phyloP scores from a whole-genome alignment of 1,140 invertebrate species.

The Chymomyza costata region DNA sequence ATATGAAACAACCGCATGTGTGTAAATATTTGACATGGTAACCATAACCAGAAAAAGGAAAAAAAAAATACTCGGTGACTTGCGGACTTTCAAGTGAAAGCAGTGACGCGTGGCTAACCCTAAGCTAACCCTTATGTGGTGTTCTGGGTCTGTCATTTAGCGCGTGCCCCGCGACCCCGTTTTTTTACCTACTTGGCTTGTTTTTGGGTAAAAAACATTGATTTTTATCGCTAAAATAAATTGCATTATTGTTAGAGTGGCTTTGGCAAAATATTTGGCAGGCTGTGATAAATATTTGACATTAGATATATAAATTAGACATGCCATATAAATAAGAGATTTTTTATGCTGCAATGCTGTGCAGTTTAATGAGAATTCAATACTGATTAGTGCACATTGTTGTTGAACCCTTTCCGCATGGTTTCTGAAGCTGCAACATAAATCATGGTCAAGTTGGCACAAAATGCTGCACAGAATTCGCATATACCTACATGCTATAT shows the following conservation, averaged over 20 bases:
- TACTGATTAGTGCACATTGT: no score
- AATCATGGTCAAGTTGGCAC: constrained; percentile 55
- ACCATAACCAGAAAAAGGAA: no score
- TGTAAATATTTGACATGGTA: constrained; percentile 56
- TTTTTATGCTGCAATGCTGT: no score
- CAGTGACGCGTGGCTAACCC: constrained; percentile 2
- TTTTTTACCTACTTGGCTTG: constrained; percentile 30
- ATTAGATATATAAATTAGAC: constrained; percentile 53
- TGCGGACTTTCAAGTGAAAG: constrained; percentile 6
- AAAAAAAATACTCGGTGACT: no score
- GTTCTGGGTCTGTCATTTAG: constrained; percentile 19
- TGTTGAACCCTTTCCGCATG: no score
- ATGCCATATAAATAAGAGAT: constrained; percentile 26
- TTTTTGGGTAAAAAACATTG: constrained; percentile 56
- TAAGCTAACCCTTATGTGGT: constrained; percentile 7
- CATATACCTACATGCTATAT: constrained; percentile 5
- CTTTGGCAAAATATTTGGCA: constrained; percentile 41
- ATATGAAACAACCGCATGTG: constrained; percentile 73
- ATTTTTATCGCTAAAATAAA: constrained; percentile 73
- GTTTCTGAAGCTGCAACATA: no score
- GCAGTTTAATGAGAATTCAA: no score
- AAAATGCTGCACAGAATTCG: constrained; percentile 40
- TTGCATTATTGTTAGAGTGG: constrained; percentile 66
- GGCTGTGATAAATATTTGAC: constrained; percentile 63
- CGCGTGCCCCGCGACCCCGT: constrained; percentile 40